Evolutionary conservation across 2,797 vertebrate genomes (phyloP).

Genomic region (Artibeus lituratus): DNA sequence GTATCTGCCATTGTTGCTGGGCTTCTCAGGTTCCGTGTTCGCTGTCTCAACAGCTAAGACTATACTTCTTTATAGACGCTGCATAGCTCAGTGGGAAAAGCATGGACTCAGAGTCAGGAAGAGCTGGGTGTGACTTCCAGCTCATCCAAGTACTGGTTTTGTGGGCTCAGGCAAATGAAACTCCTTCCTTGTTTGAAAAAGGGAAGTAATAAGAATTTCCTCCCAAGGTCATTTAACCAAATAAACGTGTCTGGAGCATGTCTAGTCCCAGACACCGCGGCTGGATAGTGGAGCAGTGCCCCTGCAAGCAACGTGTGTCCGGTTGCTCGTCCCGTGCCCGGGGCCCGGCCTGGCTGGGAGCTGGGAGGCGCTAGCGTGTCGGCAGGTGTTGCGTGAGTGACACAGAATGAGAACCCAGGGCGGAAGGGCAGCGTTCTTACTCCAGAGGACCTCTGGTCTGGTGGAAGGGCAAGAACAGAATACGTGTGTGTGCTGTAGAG

Average conservation of each 20-base stretch:
- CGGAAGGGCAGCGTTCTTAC: not conserved
- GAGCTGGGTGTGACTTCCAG: not conserved
- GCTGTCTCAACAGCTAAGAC: not conserved
- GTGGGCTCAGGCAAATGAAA: not conserved
- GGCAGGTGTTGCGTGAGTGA: not conserved
- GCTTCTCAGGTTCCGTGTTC: not conserved
- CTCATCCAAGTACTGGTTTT: not conserved
- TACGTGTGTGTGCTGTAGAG: not conserved
- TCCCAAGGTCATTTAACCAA: constrained; percentile 10
- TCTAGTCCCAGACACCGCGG: not conserved
- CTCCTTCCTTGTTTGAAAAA: constrained; percentile 7
- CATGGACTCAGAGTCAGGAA: not conserved
- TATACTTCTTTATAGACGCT: not conserved
- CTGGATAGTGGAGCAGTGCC: not conserved
- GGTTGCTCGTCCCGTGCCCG: not conserved
- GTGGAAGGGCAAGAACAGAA: not conserved
- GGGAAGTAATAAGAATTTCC: not conserved
- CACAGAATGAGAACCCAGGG: not conserved
- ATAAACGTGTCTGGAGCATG: not conserved
- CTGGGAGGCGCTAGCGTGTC: not conserved
- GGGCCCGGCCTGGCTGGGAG: not conserved
- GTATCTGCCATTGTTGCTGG: not conserved
- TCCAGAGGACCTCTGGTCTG: not conserved
- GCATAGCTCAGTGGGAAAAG: not conserved
- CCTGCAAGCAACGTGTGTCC: not conserved